Conservation (phyloP, 2,113 vertebrate species). For the Dicerorhinus sumatrensis region DNA sequence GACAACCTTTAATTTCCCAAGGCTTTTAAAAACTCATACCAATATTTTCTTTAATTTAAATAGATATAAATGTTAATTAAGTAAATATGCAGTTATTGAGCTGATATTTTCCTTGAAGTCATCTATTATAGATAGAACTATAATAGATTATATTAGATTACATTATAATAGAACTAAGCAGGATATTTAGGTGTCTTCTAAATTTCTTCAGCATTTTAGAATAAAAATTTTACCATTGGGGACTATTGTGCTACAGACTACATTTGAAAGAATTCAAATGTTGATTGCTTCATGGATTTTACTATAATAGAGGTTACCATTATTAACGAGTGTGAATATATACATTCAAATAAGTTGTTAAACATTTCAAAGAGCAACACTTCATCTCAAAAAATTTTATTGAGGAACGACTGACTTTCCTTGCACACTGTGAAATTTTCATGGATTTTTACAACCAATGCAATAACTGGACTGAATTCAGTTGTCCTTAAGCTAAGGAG, state of each 20-base stretch:
- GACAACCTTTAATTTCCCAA: not conserved
- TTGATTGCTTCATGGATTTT: not conserved
- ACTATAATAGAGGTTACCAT: not conserved
- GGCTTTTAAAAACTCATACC: not conserved
- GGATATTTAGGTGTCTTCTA: not conserved
- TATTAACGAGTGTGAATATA: not conserved
- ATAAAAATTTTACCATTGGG: not conserved
- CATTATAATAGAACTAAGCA: not conserved
- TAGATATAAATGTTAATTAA: not conserved
- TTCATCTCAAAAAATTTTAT: not conserved
- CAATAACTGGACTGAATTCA: not conserved
- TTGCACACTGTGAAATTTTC: not conserved
- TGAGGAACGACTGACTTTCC: not conserved
- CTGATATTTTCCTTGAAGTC: not conserved
- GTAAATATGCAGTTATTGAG: not conserved
- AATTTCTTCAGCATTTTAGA: slow-evolving; percentile 35
- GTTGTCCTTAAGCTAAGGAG: not conserved
- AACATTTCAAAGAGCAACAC: not conserved
- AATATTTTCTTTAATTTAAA: not conserved
- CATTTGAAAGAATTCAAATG: slow-evolving; percentile 28
- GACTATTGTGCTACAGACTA: not conserved
- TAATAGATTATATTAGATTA: not conserved
- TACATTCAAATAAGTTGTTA: slow-evolving; percentile 1
- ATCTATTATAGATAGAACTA: not conserved
- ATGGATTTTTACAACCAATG: not conserved